A percentile compares a stretch with the other conserved stretches of the same genome.
Evolutionary conservation across 1,140 invertebrate species (phyloP).

Genomic region (Chrysoperla carnea): DNA sequence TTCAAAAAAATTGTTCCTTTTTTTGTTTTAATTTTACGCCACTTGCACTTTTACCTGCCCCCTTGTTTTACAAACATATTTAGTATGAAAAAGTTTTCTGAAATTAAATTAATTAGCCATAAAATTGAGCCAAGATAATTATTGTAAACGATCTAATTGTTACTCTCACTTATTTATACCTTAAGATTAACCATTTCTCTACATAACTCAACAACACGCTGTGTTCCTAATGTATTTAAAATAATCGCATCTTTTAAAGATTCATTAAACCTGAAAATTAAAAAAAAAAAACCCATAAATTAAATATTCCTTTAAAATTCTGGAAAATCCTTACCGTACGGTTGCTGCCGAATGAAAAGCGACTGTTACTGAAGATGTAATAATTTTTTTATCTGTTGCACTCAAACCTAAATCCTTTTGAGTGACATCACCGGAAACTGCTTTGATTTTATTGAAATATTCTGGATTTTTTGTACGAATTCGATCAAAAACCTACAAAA

Average conservation of each 20-base stretch:
- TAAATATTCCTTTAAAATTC: neutral
- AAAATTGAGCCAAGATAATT: too few species aligned
- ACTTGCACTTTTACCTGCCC: too few species aligned
- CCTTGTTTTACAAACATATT: too few species aligned
- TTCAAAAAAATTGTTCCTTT: too few species aligned
- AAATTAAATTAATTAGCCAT: neutral
- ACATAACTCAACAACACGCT: constrained; percentile 47
- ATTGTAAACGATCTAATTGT: too few species aligned
- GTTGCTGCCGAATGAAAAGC: constrained; percentile 69
- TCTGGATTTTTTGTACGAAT: constrained; percentile 31
- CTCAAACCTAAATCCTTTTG: constrained; percentile 28
- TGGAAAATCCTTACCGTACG: constrained; percentile 26
- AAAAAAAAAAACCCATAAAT: constrained; percentile 3
- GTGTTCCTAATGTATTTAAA: constrained; percentile 59
- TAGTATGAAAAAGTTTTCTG: too few species aligned
- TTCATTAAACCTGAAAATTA: constrained; percentile 56
- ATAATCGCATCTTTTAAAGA: constrained; percentile 53
- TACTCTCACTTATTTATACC: too few species aligned
- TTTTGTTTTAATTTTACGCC: too few species aligned
- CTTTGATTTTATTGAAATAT: constrained; percentile 38
- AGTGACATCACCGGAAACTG: constrained; percentile 47
- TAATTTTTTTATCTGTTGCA: constrained; percentile 16
- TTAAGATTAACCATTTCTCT: constrained; percentile 53
- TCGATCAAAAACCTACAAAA: constrained; percentile 37
- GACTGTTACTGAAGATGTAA: constrained; percentile 39